A percentile compares a stretch with the other conserved stretches of the same genome.
Evolutionary conservation across 2,888 invertebrate species (phyloP).

Genomic region (Aphelenchoides bicaudatus): DNA sequence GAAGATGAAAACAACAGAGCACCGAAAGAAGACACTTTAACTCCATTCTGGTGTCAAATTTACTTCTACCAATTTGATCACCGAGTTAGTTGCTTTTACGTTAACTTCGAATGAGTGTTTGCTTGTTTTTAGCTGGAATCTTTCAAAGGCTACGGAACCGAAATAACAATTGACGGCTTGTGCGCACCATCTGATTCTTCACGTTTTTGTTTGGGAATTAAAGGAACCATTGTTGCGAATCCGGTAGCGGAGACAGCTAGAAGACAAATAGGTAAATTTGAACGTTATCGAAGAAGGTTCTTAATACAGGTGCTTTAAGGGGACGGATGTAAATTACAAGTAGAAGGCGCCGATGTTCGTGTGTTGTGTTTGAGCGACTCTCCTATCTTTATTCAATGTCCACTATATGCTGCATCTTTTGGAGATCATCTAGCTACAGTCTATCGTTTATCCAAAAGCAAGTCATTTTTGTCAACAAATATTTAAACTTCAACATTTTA

Average conservation of each 20-base stretch:
- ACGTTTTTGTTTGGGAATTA: conserved; percentile 29
- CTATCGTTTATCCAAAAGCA: conserved; percentile 28
- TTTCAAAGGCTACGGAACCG: conserved; percentile 18
- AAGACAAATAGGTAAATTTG: conserved; percentile 31
- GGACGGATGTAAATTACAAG: conserved; percentile 20
- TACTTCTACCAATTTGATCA: conserved; percentile 33
- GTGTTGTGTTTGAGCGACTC: conserved; percentile 33
- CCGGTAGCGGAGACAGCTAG: conserved; percentile 23
- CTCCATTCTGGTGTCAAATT: conserved; percentile 32
- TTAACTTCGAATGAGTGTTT: conserved; percentile 10
- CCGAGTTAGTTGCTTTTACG: conserved; percentile 20
- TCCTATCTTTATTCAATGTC: conserved; percentile 32
- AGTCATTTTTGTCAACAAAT: conserved; percentile 12
- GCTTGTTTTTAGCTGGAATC: conserved; percentile 27
- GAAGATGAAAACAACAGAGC: not conserved
- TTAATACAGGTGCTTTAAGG: conserved; percentile 23
- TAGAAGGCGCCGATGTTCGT: conserved; percentile 21
- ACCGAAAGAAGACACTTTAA: conserved; percentile 3
- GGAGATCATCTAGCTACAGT: conserved; percentile 30
- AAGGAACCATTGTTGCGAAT: conserved; percentile 22
- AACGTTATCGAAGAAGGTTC: too few relatives aligned
- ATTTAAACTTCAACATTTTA: conserved; percentile 21
- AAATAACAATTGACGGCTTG: conserved; percentile 30
- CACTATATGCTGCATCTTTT: conserved; percentile 26
- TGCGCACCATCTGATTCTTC: conserved; percentile 33